A percentile compares a stretch with the other conserved stretches of the same genome.
Conservation (phyloP, 2,797 vertebrate genomes). For the Melanitta fusca region DNA sequence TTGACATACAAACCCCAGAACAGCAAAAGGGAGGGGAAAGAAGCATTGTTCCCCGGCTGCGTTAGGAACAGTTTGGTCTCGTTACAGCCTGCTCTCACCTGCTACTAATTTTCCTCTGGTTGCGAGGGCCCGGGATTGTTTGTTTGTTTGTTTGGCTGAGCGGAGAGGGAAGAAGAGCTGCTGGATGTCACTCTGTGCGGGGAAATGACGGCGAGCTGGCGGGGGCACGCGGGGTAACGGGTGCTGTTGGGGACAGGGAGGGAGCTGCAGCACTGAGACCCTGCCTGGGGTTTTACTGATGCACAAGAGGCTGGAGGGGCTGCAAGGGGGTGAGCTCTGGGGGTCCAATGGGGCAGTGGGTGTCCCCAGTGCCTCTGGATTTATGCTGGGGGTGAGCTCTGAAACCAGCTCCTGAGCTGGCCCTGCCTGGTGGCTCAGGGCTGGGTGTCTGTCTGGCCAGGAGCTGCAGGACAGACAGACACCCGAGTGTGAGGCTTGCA, state of each 20-base stretch:
- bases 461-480: not conserved
- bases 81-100: conserved; percentile 67
- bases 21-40: not conserved
- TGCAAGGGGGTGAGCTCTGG: fast-evolving
- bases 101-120: conserved; percentile 68
- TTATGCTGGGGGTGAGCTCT: not conserved
- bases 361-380: not conserved
- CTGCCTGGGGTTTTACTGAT: not conserved
- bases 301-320: not conserved
- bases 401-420: not conserved
- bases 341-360: not conserved
- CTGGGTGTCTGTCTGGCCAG: not conserved
- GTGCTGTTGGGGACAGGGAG: not conserved
- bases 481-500: not conserved
- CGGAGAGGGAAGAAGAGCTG: not conserved
- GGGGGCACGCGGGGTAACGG: not conserved
- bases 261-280: not conserved
- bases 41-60: not conserved
- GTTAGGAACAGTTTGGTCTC: conserved; percentile 41
- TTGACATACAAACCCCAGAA: not conserved
- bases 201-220: not conserved
- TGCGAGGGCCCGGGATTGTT: conserved; percentile 10
- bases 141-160: conserved; percentile 6
- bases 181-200: not conserved
- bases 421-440: not conserved